Base-by-base conservation (phyloP, 1,140 invertebrate species). In the Hormaphis cornu region DNA sequence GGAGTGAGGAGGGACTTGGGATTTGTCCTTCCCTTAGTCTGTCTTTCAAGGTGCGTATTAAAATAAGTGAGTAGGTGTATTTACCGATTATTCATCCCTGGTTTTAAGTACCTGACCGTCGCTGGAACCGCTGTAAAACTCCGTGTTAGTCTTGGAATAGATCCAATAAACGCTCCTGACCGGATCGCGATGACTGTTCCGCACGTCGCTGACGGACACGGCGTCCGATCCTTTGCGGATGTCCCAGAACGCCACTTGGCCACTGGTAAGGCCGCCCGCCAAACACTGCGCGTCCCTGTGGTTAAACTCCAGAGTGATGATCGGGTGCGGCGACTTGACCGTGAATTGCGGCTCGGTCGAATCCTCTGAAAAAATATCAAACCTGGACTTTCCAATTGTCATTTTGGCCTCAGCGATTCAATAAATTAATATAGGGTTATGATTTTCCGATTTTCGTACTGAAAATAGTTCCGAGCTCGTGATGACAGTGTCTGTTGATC, bases 261-360 rank as follows among this genome's bases (percentile, higher is more conserved):
- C 95, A 78, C 91, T 92, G 74, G 87, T 86, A 78, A 93, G 85
- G 28, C 93, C 94, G 74, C 93, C 92, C 9, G 91, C 85, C 22
- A 98, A 77, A 53, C 86, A 85, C 74, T 95, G 88, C 4, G 85
- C 85, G 79, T 98, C 94, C 76, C 95, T 93, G 16, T 90, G 89
- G 79, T 93, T 94, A 76, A 93, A 98, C 76, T 95, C 91, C n/a
- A 94, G 79, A 71, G 90, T 91, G 5, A 92, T 83, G 28, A 93
- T 82, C 0, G 89, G 87, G 48, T 66, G 28, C 1, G 18, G 28
- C 1, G 61, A 66, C 8, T 66, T 44, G 6, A 66, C 22, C 1
- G 28, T 50, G 7, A 66, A 33, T n/a, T 33, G 50, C 3, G 61
- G 61, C 24, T 24, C 87, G 12, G 44, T 66, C 3, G 61, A 66